A percentile compares a stretch with the other conserved stretches of the same genome.
These are phyloP conservation scores for Avahi laniger DNA, from an alignment of 2,797 vertebrate genomes.

Conservation along the genomic window DNA sequence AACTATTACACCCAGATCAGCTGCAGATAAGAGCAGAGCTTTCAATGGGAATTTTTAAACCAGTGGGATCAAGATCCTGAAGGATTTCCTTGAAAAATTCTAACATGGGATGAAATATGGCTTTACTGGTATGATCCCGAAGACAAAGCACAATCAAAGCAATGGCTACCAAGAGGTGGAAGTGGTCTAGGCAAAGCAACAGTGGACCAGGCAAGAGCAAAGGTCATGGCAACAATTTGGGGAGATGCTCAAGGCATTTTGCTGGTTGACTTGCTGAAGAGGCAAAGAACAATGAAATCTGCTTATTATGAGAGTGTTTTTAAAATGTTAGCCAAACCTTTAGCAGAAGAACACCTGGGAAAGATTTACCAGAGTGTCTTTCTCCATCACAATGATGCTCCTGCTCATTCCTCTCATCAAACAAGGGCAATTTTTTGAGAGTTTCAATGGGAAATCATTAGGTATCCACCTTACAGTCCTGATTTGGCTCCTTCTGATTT, in stretches of 20 bases:
- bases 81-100: not conserved
- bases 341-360: not conserved
- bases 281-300: not conserved
- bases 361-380: not conserved
- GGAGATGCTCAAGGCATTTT: not conserved
- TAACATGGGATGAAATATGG: not conserved
- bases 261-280: not conserved
- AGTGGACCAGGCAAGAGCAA: not conserved
- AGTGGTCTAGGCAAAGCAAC: not conserved
- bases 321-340: not conserved
- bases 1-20: not conserved
- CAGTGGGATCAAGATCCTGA: not conserved
- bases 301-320: not conserved
- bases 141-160: not conserved
- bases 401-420: not conserved
- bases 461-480: not conserved
- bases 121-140: not conserved
- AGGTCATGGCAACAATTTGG: not conserved
- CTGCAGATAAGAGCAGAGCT: not conserved
- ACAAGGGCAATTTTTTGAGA: not conserved
- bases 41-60: not conserved
- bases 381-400: not conserved
- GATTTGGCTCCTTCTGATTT: not conserved
- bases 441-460: not conserved
- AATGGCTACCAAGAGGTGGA: not conserved